A percentile compares a stretch with the other conserved stretches of the same genome.
Conservation (phyloP, 64 coral and sea anemone species). For the Montipora efflorescens region DNA sequence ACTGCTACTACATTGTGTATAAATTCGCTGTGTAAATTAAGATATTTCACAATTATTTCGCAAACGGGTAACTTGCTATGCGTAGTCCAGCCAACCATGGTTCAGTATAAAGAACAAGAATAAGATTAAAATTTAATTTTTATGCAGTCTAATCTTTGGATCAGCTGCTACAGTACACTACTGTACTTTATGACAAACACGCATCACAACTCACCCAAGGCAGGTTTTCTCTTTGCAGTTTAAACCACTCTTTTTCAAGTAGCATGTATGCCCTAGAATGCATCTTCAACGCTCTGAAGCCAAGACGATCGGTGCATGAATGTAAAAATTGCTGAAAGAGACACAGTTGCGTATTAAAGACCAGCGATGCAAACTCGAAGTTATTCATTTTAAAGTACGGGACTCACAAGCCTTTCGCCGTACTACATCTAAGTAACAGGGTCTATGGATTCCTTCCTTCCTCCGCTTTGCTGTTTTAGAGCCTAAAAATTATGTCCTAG, state of each 20-base stretch:
- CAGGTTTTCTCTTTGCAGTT: constrained; percentile 74
- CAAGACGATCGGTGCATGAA: not conserved
- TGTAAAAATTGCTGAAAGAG: no score
- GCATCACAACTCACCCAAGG: constrained; percentile 79
- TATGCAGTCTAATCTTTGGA: no score
- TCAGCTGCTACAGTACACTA: not conserved
- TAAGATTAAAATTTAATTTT: no score
- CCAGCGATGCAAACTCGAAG: not conserved
- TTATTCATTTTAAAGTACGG: not conserved
- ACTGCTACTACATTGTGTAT: no score
- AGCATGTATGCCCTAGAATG: constrained; percentile 93
- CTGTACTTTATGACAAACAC: not conserved
- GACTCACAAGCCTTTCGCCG: not conserved
- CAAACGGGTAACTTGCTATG: no score
- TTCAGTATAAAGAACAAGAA: no score
- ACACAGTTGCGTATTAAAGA: not conserved
- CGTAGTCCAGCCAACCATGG: no score
- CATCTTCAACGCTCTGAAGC: constrained; percentile 51
- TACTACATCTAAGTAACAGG: not conserved
- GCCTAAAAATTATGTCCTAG: no score
- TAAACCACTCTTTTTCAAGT: constrained; percentile 95
- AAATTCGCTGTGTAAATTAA: no score
- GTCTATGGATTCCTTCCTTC: not conserved
- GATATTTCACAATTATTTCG: no score
- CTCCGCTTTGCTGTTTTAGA: no score